Evolutionary conservation across 2,797 vertebrate species (phyloP).

Genomic region (Poeciliopsis infans): DNA sequence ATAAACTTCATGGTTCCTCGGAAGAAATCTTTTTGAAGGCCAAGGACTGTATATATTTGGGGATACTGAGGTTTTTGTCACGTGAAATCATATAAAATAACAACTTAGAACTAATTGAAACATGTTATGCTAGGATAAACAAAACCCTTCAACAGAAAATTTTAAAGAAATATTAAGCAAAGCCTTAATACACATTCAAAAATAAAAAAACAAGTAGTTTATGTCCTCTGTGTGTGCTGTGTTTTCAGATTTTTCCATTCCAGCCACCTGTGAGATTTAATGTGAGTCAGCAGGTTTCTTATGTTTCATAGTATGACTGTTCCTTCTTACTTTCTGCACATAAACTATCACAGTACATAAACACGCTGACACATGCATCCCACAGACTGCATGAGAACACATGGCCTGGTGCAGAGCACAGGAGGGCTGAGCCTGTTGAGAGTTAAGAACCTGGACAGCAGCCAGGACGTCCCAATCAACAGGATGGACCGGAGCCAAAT

Average conservation of each 20-base stretch:
- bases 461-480: slow-evolving; percentile 61
- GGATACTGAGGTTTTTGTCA: not conserved
- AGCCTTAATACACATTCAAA: not conserved
- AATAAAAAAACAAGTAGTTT: not conserved
- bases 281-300: slow-evolving; percentile 16
- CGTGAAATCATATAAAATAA: not conserved
- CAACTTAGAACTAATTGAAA: not conserved
- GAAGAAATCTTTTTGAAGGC: not conserved
- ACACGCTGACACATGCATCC: slow-evolving; percentile 54
- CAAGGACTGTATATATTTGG: not conserved
- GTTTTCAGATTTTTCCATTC: not conserved
- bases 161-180: not conserved
- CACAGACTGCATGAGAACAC: slow-evolving; percentile 51
- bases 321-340: slow-evolving; percentile 26
- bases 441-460: slow-evolving; percentile 43
- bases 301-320: slow-evolving; percentile 29
- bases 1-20: slow-evolving; percentile 21
- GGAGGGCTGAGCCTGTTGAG: slow-evolving; percentile 25
- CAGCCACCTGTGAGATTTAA: not conserved
- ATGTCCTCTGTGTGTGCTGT: not conserved
- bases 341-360: slow-evolving; percentile 44
- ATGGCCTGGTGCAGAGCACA: slow-evolving; percentile 28
- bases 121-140: not conserved
- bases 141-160: not conserved
- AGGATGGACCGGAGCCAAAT: slow-evolving; percentile 56